A percentile compares a stretch with the other conserved stretches of the same genome.
Conservation (phyloP, 2,888 invertebrate genomes). For the Lobophora halterata region DNA sequence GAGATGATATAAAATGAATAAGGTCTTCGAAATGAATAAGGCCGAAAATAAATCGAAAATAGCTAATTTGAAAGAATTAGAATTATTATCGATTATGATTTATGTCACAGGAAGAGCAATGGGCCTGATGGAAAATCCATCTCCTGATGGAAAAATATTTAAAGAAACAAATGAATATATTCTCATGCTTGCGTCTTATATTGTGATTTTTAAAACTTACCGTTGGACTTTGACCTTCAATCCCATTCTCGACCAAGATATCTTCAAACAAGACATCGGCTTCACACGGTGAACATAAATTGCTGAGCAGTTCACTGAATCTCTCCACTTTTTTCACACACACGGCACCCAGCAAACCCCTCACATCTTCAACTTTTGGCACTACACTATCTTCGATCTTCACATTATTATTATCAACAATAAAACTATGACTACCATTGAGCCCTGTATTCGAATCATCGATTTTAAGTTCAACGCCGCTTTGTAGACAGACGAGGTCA, state of each 20-base stretch:
- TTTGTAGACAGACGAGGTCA: slow-evolving; percentile 51
- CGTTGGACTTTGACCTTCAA: slow-evolving; percentile 52
- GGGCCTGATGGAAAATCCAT: no score
- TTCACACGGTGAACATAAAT: slow-evolving; percentile 73
- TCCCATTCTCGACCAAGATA: slow-evolving; percentile 68
- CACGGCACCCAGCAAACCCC: slow-evolving; percentile 67
- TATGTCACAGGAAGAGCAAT: no score
- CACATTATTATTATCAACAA: slow-evolving; percentile 50
- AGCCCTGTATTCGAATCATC: slow-evolving; percentile 48
- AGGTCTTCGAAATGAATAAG: no score
- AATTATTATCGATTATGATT: no score
- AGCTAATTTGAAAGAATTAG: no score
- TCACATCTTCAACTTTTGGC: slow-evolving; percentile 66
- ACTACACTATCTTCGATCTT: slow-evolving; percentile 61
- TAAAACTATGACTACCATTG: slow-evolving; percentile 55
- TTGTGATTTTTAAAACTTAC: no score
- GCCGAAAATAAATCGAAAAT: no score
- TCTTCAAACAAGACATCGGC: slow-evolving; percentile 73
- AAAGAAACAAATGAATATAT: no score
- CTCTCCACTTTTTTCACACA: slow-evolving; percentile 77
- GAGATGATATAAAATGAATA: no score
- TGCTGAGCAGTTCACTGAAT: slow-evolving; percentile 77
- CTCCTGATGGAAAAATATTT: no score
- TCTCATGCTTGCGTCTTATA: no score
- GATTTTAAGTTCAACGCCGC: slow-evolving; percentile 43